A percentile compares a stretch with the other conserved stretches of the same genome.
These are phyloP conservation scores for Pandion haliaetus DNA, from an alignment of 2,113 vertebrate genomes.

Conservation along the genomic window DNA sequence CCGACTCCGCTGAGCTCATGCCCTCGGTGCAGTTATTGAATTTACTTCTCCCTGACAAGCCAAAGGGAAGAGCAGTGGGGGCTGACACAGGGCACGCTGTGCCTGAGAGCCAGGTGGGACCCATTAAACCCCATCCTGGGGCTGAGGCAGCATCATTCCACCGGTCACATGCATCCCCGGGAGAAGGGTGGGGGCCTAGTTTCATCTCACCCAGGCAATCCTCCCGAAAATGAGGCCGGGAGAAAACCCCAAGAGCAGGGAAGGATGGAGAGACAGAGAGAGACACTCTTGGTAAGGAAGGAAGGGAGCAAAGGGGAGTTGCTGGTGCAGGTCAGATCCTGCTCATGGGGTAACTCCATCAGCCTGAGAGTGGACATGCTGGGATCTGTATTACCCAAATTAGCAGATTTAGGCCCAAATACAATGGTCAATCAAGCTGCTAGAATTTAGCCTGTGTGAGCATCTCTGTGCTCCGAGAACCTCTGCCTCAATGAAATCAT, in stretches of 20 bases:
- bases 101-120: neutral
- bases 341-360: neutral
- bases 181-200: neutral
- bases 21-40: neutral
- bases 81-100: neutral
- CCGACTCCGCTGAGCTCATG: neutral
- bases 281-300: neutral
- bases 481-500: neutral
- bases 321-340: neutral
- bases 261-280: neutral
- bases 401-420: rapidly evolving
- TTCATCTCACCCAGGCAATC: neutral
- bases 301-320: neutral
- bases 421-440: rapidly evolving
- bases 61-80: neutral
- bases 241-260: neutral
- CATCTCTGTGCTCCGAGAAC: neutral
- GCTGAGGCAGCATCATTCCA: neutral
- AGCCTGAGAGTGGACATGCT: neutral
- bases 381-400: neutral
- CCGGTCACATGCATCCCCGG: neutral
- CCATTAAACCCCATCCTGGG: neutral
- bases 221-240: neutral
- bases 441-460: neutral
- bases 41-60: neutral